phyloP scores from a whole-genome alignment of 2,797 vertebrate genomes.

The Rhincodon typus region DNA sequence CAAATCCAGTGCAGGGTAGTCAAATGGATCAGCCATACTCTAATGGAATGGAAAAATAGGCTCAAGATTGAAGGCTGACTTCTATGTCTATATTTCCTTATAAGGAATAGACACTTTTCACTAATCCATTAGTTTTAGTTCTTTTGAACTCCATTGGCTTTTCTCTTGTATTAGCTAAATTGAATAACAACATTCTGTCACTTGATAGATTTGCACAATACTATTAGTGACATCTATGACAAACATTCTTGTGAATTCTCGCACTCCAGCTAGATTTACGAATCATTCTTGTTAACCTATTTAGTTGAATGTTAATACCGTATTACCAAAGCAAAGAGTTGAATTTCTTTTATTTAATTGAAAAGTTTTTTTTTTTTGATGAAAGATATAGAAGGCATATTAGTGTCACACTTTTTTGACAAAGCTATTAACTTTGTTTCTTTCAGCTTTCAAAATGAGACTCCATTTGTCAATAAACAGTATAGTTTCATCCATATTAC shows the following conservation, averaged over 20 bases:
- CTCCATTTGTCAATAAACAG: background rate
- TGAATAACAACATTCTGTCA: background rate
- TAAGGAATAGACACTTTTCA: background rate
- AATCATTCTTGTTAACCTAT: constrained; percentile 11
- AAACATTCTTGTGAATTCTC: background rate
- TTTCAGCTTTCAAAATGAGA: background rate
- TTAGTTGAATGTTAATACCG: background rate
- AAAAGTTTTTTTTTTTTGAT: background rate
- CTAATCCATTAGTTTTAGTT: background rate
- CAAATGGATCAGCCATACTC: background rate
- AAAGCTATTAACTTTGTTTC: background rate
- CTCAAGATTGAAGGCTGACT: background rate
- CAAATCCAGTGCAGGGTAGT: background rate
- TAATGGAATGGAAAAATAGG: background rate
- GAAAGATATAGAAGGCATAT: background rate
- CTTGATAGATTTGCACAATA: background rate
- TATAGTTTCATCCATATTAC: background rate
- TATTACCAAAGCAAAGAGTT: background rate
- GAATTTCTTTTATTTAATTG: background rate
- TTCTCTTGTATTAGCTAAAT: background rate
- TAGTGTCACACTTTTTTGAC: background rate
- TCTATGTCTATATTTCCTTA: background rate
- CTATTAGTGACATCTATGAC: background rate
- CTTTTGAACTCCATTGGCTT: background rate
- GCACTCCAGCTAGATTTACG: background rate